phyloP scores from a whole-genome alignment of 2,113 vertebrate species.

The Rhynchomys soricoides region DNA sequence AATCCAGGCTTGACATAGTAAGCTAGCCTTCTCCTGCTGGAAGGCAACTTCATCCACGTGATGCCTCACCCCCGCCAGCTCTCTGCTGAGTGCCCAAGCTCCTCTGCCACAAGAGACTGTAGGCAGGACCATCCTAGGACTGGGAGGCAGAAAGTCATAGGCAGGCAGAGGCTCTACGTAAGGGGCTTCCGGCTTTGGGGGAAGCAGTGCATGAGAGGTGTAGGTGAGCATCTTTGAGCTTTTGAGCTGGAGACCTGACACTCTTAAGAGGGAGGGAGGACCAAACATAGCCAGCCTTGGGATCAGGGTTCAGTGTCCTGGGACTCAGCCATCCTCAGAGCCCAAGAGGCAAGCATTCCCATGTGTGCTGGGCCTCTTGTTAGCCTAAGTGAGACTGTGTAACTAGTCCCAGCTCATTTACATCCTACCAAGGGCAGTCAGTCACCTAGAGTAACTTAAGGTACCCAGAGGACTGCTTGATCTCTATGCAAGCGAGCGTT shows the following conservation, averaged over 20 bases:
- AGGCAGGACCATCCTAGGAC: background rate
- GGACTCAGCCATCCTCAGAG: background rate
- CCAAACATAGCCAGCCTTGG: background rate
- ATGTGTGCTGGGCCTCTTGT: background rate
- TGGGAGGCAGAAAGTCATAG: too few relatives aligned
- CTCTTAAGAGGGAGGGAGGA: background rate
- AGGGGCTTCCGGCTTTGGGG: background rate
- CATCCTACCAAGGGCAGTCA: too few relatives aligned
- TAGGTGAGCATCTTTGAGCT: background rate
- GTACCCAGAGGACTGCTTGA: too few relatives aligned
- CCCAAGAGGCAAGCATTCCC: background rate
- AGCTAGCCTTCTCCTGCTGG: background rate
- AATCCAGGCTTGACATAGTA: background rate
- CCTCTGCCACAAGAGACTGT: background rate
- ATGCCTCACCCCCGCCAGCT: background rate
- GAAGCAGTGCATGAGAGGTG: accelerated
- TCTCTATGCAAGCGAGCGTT: background rate
- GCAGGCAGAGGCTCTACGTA: background rate
- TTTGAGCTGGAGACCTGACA: background rate
- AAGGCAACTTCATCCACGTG: accelerated
- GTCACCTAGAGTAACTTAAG: background rate
- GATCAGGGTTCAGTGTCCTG: background rate
- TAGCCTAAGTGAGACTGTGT: background rate
- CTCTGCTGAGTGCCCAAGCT: too few relatives aligned
- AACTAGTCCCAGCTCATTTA: background rate